phyloP scores from a whole-genome alignment of 2,113 vertebrate genomes.

The Hoplias malabaricus region DNA sequence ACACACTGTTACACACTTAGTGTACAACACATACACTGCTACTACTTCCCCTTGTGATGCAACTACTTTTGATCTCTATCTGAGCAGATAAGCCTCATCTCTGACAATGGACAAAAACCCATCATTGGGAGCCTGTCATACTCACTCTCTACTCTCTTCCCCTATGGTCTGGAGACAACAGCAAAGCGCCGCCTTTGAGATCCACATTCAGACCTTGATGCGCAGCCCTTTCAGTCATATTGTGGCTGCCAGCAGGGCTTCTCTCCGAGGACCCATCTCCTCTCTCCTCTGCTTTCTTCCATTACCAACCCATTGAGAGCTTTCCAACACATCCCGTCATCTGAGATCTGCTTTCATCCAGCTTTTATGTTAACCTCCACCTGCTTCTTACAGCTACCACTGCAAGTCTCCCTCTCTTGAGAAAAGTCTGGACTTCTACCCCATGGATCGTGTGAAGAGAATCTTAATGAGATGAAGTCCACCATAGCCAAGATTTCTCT shows the following conservation, averaged over 20 bases:
- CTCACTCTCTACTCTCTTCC: neutral
- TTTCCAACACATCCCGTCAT: slow-evolving; percentile 50
- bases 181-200: neutral
- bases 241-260: slow-evolving; percentile 56
- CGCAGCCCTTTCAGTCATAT: slow-evolving; percentile 58
- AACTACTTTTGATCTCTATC: neutral
- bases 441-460: neutral
- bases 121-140: neutral
- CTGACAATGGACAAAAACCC: neutral
- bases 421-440: neutral
- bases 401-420: neutral
- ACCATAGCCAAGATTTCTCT: neutral
- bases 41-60: neutral
- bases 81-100: neutral
- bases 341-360: slow-evolving; percentile 54
- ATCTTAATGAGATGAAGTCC: neutral
- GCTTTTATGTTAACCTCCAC: slow-evolving; percentile 40
- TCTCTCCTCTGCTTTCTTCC: slow-evolving; percentile 55
- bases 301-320: slow-evolving; percentile 51
- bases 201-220: slow-evolving; percentile 10
- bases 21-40: neutral
- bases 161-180: neutral
- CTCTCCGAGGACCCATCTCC: slow-evolving; percentile 48
- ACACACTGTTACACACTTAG: too few species aligned
- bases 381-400: slow-evolving; percentile 38